Conservation (phyloP, 2,888 invertebrate species). For the Meliscaeva auricollis region DNA sequence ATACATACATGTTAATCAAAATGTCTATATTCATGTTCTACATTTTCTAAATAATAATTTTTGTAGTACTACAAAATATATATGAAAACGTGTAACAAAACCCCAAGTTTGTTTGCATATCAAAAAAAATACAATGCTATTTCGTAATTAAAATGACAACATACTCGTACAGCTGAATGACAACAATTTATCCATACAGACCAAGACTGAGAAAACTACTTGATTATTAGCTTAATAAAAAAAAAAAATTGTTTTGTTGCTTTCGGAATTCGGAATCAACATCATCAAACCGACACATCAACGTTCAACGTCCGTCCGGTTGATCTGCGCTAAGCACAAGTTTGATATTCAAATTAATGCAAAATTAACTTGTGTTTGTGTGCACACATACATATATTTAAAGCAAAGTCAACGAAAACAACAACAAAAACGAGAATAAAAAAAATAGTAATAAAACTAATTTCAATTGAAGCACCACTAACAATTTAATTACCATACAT, state of each 20-base stretch:
- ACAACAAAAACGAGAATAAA: not conserved
- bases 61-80: not conserved
- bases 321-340: constrained; percentile 30
- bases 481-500: constrained; percentile 68
- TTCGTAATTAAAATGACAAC: constrained; percentile 43
- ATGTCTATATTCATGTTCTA: too few relatives aligned
- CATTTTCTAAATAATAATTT: not conserved
- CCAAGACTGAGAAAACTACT: not conserved
- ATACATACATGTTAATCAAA: not conserved
- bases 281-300: not conserved
- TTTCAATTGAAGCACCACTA: constrained; percentile 72
- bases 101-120: constrained; percentile 23
- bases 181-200: constrained; percentile 38
- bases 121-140: constrained; percentile 14
- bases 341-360: constrained; percentile 22
- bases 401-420: not conserved
- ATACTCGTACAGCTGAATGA: constrained; percentile 40
- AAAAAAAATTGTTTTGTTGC: too few relatives aligned
- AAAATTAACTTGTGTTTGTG: constrained; percentile 16
- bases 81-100: not conserved
- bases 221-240: constrained; percentile 1
- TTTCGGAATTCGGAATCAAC: constrained; percentile 10
- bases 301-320: constrained; percentile 42
- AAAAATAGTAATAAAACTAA: constrained; percentile 42
- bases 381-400: constrained; percentile 1